Base-by-base conservation (phyloP, 2,113 vertebrate species). In the Rhodinocichla rosea region DNA sequence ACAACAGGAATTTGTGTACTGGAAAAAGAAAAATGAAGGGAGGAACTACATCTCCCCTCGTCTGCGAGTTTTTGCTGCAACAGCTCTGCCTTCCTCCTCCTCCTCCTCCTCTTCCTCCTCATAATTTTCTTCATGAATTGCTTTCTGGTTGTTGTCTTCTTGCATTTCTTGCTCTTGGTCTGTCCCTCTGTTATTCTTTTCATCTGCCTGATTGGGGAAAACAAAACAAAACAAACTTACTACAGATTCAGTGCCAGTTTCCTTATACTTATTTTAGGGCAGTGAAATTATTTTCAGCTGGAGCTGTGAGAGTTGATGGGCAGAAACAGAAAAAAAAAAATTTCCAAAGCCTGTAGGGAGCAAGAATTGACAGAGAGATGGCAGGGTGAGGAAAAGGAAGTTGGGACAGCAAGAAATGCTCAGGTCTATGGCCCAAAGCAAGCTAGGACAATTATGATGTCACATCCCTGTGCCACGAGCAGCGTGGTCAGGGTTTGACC, bases 91-190 rank as follows among this genome's bases (percentile, higher is more conserved):
- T 1, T 98, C 98, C 4, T 98, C 98, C 6, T 98, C 99, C 7
- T 98, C 99, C 2, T 98, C 99, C 10, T 99, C 98, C 4, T 99
- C 98, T 6, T 99, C 99, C 39, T 99, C 99, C 40, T 99, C 98
- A 3, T 99, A 99, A 39, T 99, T 98, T 28, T 99, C 98, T 65
- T 99, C 99, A 70, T 96, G 97, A 16, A 97, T 98, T 94, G 97
- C 98, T 78, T 93, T 98, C 53, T 40, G 98, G 30, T 95, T 96
- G 65, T 96, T 94, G 15, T 90, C 96, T 23, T 97, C 97, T 71
- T 65, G 97, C 49, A 92, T 64, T 76, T 96, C 97, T 52, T 97
- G 97, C 32, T 98, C 98, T 73, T 97, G 96, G 28, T 97, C 97
- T 27, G 94, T 97, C 11, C 95, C 98, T 44, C 96, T 91, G 12